These are phyloP conservation scores for Pteria penguin DNA, from an alignment of 2,888 invertebrate species.

Conservation along the genomic window DNA sequence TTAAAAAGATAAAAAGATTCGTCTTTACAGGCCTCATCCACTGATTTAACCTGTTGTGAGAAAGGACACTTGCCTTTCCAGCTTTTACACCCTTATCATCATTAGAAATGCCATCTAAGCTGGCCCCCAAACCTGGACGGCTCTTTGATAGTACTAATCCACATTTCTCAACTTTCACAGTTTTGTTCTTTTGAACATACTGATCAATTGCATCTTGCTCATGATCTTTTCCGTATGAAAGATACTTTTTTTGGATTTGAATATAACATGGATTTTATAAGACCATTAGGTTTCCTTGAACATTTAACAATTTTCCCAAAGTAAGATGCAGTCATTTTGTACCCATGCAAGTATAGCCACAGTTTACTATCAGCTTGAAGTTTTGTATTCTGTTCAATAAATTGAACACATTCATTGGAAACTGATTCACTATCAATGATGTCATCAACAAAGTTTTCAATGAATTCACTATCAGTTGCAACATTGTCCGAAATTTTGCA, in stretches of 20 bases:
- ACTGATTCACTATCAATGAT: not conserved
- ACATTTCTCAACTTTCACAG: conserved; percentile 2
- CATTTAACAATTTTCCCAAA: too few relatives aligned
- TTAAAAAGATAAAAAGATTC: conserved; percentile 1
- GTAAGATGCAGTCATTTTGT: conserved; percentile 33
- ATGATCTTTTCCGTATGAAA: too few relatives aligned
- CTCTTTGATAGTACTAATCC: too few relatives aligned
- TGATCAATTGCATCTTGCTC: conserved; percentile 8
- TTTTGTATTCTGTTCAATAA: too few relatives aligned
- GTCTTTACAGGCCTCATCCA: too few relatives aligned
- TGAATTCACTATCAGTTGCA: too few relatives aligned
- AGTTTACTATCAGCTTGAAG: too few relatives aligned
- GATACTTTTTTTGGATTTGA: too few relatives aligned
- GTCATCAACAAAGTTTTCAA: not conserved
- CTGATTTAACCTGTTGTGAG: too few relatives aligned
- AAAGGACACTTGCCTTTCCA: too few relatives aligned
- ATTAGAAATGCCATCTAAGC: not conserved
- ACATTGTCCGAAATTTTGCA: too few relatives aligned
- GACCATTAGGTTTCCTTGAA: conserved; percentile 24
- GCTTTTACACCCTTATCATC: not conserved
- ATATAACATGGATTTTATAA: conserved; percentile 26
- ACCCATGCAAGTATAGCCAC: conserved; percentile 23
- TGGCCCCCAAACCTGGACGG: conserved; percentile 23
- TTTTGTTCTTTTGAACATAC: not conserved
- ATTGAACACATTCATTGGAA: not conserved